phyloP scores from a whole-genome alignment of 92 coral and sea anemone genomes.

The Parazoanthus darwini region DNA sequence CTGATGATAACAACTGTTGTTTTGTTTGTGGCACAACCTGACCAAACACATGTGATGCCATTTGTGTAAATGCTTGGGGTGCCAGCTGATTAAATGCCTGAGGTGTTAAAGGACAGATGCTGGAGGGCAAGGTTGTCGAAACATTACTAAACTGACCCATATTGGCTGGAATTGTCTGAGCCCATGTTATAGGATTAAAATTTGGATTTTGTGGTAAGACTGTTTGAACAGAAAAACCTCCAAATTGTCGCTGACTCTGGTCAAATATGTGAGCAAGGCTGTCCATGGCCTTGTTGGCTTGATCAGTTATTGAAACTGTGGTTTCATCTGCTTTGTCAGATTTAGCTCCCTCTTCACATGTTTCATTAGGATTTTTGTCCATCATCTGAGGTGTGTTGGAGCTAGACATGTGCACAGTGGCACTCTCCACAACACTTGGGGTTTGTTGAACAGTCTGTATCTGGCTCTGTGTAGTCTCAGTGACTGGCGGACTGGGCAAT shows the following conservation, averaged over 20 bases:
- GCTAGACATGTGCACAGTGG: not conserved
- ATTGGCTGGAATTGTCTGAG: conserved; percentile 31
- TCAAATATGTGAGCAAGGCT: conserved; percentile 38
- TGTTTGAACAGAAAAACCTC: conserved; percentile 36
- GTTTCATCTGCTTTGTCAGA: not conserved
- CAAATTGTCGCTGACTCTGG: conserved; percentile 32
- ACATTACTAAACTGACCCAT: conserved; percentile 35
- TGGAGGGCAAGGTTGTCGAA: conserved; percentile 22
- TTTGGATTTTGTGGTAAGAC: conserved; percentile 25
- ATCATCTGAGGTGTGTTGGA: not conserved
- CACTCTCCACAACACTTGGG: not conserved
- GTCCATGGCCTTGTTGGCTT: conserved; percentile 32
- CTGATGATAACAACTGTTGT: conserved; percentile 9
- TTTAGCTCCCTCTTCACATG: not conserved
- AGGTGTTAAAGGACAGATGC: conserved; percentile 16
- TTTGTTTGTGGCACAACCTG: conserved; percentile 40
- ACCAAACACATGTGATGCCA: conserved; percentile 36
- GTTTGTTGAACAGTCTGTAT: conserved; percentile 8
- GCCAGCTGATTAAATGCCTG: not conserved
- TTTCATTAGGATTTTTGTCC: not conserved
- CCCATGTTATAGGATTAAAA: conserved; percentile 34
- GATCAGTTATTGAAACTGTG: conserved; percentile 19
- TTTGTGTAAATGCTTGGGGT: conserved; percentile 27
- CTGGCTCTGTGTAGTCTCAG: conserved; percentile 24
- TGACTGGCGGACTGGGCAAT: not conserved